A percentile compares a stretch with the other conserved stretches of the same genome.
Conservation (phyloP, 2,113 vertebrate genomes). For the Nothoprocta perdicaria region DNA sequence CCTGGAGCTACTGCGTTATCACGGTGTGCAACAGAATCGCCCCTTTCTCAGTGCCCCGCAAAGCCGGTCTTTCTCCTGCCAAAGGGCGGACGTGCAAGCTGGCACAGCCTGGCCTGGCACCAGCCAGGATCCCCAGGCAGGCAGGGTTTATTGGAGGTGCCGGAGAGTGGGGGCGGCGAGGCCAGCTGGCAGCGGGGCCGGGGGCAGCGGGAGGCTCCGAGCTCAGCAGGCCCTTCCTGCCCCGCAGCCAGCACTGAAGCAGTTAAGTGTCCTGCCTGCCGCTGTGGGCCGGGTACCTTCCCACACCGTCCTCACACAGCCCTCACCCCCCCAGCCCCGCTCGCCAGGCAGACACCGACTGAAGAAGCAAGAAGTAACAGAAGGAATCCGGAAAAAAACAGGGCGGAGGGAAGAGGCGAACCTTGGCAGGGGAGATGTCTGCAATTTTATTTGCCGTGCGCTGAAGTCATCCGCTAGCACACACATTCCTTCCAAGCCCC, state of each 20-base stretch:
- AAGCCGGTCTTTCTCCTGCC: not conserved
- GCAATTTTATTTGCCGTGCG: conserved; percentile 52
- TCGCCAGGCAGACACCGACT: not conserved
- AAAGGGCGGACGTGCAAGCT: not conserved
- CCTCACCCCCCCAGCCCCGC: not conserved
- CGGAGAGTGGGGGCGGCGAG: not conserved
- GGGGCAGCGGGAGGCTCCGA: not conserved
- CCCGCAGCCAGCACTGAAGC: not conserved
- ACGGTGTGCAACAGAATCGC: no score
- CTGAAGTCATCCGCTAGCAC: conserved; percentile 45
- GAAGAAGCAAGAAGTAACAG: not conserved
- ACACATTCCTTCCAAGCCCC: not conserved
- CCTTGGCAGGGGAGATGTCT: not conserved
- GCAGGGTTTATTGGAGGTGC: not conserved
- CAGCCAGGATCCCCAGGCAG: not conserved
- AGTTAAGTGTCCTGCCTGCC: not conserved
- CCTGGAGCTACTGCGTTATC: no score
- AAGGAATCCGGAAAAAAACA: not conserved
- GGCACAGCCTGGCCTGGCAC: not conserved
- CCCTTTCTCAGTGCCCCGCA: not conserved
- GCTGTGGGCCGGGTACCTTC: not conserved
- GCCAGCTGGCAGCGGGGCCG: not conserved
- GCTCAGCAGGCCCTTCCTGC: rapidly evolving
- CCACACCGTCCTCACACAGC: not conserved
- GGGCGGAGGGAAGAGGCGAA: conserved; percentile 1